Percentiles rank a stretch among this genome's conserved stretches.
phyloP scores from a whole-genome alignment of 2,888 invertebrate species.

The Spicauda simplicius region DNA sequence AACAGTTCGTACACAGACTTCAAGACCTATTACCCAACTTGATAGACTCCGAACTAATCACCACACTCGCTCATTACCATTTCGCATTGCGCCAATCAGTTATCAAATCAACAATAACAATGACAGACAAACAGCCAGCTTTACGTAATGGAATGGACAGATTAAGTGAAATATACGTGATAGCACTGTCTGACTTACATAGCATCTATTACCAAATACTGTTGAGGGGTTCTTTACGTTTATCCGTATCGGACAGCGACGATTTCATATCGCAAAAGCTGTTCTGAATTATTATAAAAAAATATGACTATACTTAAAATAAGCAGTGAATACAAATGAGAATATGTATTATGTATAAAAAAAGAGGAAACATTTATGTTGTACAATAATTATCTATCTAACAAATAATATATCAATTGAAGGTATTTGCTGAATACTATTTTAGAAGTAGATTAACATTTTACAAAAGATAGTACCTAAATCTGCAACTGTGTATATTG shows the following conservation, averaged over 20 bases:
- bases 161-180: constrained; percentile 38
- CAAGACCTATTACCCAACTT: not conserved
- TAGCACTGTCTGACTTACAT: constrained; percentile 26
- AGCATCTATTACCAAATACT: constrained; percentile 31
- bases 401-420: no score
- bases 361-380: no score
- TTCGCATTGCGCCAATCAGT: constrained; percentile 25
- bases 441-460: no score
- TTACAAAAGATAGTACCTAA: no score
- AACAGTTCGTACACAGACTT: no score
- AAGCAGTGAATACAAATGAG: no score
- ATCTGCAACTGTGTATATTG: no score
- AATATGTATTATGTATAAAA: no score
- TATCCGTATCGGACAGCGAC: not conserved
- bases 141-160: constrained; percentile 24
- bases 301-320: no score
- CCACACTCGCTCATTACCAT: constrained; percentile 18
- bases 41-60: constrained; percentile 12
- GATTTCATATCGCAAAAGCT: not conserved
- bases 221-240: constrained; percentile 8
- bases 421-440: no score
- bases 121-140: constrained; percentile 19
- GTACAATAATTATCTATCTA: no score
- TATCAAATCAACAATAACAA: constrained; percentile 21
- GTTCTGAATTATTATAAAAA: no score